Conservation (phyloP, 2,113 vertebrate species). For the Fregata magnificens region DNA sequence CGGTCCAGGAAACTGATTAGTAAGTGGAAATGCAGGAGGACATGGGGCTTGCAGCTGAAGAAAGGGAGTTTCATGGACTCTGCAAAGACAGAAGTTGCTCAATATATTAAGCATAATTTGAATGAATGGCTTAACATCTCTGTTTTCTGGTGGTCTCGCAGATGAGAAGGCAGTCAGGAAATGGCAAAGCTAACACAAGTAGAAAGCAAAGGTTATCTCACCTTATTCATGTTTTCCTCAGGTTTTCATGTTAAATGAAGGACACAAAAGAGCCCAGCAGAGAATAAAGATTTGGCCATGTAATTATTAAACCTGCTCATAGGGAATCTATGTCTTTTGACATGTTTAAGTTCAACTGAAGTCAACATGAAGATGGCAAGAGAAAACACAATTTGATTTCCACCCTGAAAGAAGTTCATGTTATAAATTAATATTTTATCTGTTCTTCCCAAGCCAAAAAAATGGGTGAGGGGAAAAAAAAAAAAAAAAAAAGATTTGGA, state of each 20-base stretch:
- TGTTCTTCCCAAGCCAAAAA: not conserved
- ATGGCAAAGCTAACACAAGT: not conserved
- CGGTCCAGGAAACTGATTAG: not conserved
- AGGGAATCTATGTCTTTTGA: not conserved
- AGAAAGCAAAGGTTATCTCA: not conserved
- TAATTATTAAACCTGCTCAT: not conserved
- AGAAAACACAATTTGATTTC: not conserved
- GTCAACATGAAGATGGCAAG: not conserved
- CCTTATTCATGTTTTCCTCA: not conserved
- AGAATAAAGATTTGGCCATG: not conserved
- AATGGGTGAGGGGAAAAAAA: not conserved
- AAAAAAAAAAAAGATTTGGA: not conserved
- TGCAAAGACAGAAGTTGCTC: not conserved
- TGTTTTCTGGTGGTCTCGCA: not conserved
- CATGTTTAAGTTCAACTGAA: not conserved
- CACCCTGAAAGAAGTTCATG: not conserved
- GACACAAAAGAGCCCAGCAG: not conserved
- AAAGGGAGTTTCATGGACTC: not conserved
- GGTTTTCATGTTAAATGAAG: not conserved
- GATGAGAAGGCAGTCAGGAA: not conserved
- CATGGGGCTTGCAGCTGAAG: not conserved
- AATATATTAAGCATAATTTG: not conserved
- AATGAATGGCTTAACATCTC: not conserved
- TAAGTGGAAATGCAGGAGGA: not conserved
- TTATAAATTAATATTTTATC: not conserved